A percentile compares a stretch with the other conserved stretches of the same genome.
These are phyloP conservation scores for Tamandua tetradactyla DNA, from an alignment of 2,797 vertebrate species.

Conservation along the genomic window DNA sequence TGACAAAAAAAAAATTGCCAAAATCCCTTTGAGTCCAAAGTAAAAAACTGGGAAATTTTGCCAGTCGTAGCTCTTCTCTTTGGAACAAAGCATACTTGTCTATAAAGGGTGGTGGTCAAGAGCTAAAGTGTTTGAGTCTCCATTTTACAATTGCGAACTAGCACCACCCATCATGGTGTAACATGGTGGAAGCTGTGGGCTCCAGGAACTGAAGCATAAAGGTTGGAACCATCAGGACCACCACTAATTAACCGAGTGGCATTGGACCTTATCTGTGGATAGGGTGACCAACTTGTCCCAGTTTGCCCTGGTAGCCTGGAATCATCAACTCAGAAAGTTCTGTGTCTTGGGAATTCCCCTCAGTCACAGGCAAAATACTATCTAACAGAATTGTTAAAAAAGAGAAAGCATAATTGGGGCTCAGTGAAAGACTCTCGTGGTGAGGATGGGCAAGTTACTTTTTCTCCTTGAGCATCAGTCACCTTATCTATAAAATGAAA, in stretches of 20 bases:
- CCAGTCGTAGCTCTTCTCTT: background rate
- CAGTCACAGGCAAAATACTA: background rate
- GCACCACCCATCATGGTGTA: no score
- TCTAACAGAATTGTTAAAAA: background rate
- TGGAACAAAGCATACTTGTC: background rate
- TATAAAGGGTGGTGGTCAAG: background rate
- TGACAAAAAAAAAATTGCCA: background rate
- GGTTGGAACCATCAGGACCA: background rate
- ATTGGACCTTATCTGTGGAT: background rate
- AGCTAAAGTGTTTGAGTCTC: background rate
- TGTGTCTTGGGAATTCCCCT: background rate
- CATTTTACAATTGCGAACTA: background rate
- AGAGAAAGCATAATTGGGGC: accelerated
- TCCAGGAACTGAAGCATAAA: background rate
- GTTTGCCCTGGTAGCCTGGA: background rate
- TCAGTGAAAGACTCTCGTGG: background rate
- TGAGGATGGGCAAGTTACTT: background rate
- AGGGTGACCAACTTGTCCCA: background rate
- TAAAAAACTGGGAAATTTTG: background rate
- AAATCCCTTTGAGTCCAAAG: background rate
- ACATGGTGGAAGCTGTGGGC: no score
- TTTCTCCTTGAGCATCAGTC: background rate
- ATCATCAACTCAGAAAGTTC: background rate
- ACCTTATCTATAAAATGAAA: background rate
- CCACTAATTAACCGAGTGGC: no score